Evolutionary conservation across 2,888 invertebrate species (phyloP).

Genomic region (Cetonia aurata): DNA sequence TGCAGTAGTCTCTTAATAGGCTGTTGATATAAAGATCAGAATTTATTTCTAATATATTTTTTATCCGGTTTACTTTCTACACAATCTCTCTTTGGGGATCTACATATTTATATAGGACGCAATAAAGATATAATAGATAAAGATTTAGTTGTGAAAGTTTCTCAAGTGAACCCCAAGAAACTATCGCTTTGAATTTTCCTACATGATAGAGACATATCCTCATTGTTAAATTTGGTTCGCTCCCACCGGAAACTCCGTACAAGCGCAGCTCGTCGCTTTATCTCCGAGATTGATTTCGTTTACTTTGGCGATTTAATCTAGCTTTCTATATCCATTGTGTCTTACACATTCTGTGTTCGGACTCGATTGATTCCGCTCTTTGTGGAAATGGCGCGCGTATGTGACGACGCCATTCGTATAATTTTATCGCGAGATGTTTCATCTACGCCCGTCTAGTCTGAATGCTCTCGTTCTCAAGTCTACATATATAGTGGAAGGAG

Average conservation of each 20-base stretch:
- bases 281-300: slow-evolving; percentile 19
- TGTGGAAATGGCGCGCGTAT: slow-evolving; percentile 4
- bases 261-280: slow-evolving; percentile 17
- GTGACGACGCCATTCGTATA: slow-evolving; percentile 25
- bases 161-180: slow-evolving; percentile 2
- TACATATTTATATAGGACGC: too few relatives aligned
- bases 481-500: slow-evolving; percentile 4
- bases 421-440: slow-evolving; percentile 27
- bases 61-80: too few relatives aligned
- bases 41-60: too few relatives aligned
- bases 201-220: slow-evolving; percentile 19
- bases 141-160: not conserved
- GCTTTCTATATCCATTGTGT: slow-evolving; percentile 5
- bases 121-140: not conserved
- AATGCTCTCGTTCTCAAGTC: slow-evolving; percentile 8
- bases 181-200: slow-evolving; percentile 11
- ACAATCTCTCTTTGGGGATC: too few relatives aligned
- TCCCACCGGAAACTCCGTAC: not conserved
- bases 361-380: slow-evolving; percentile 20
- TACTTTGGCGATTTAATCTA: slow-evolving; percentile 31
- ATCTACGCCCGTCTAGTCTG: slow-evolving; percentile 30
- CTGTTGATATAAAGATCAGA: too few relatives aligned
- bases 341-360: not conserved
- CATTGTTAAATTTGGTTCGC: slow-evolving; percentile 3
- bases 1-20: too few relatives aligned